Percentiles rank a stretch among this genome's conserved stretches.
These are phyloP conservation scores for Scaptomyza graminum DNA, from an alignment of 1,140 invertebrate species.

Conservation along the genomic window DNA sequence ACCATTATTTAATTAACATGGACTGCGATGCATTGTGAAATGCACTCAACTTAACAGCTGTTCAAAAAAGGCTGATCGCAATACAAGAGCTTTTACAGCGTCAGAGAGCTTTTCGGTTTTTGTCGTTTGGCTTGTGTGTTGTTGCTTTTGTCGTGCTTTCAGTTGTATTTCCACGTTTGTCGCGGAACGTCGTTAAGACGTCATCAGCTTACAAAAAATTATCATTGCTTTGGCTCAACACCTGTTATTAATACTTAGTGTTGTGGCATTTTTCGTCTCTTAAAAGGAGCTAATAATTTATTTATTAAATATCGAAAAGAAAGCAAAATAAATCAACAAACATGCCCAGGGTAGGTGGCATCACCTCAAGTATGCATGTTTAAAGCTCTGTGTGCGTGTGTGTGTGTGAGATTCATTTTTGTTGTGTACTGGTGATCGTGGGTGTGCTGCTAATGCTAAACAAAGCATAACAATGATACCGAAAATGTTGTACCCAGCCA, in stretches of 20 bases:
- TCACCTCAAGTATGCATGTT: conserved; percentile 1
- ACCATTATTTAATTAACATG: conserved; percentile 20
- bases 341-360: conserved; percentile 71
- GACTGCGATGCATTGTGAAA: not conserved
- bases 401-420: not conserved
- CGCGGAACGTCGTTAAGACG: conserved; percentile 55
- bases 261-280: conserved; percentile 22
- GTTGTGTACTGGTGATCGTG: conserved; percentile 20
- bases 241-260: conserved; percentile 13
- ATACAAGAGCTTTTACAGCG: conserved; percentile 28
- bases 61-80: conserved; percentile 26
- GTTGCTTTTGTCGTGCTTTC: conserved; percentile 41
- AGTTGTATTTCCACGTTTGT: conserved; percentile 63
- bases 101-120: conserved; percentile 39
- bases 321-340: conserved; percentile 36
- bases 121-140: conserved; percentile 21
- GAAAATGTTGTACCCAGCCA: not conserved
- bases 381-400: conserved; percentile 13
- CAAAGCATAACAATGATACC: conserved; percentile 34
- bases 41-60: conserved; percentile 25
- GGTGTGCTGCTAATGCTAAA: conserved; percentile 30
- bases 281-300: conserved; percentile 12
- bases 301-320: conserved; percentile 36
- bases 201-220: conserved; percentile 38
- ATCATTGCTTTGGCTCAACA: conserved; percentile 36